Evolutionary conservation across 2,113 vertebrate species (phyloP).

Genomic region (Arvicanthis niloticus): DNA sequence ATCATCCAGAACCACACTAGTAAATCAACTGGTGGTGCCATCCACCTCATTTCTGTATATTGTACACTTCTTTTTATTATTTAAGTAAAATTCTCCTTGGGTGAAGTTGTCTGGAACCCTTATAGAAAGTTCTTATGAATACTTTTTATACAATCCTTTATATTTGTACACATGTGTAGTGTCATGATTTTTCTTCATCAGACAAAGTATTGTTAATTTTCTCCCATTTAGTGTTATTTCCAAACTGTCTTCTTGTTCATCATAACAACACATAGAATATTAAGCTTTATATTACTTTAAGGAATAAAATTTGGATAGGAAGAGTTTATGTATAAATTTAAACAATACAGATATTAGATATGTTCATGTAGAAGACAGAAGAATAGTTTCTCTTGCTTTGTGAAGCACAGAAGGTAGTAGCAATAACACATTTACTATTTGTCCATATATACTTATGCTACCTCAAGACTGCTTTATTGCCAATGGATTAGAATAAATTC

Average conservation of each 20-base stretch:
- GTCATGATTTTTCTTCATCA: neutral
- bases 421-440: constrained; percentile 81
- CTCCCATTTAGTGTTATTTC: neutral
- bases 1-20: neutral
- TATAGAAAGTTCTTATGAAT: neutral
- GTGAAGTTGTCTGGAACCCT: neutral
- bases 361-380: constrained; percentile 74
- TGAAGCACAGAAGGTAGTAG: constrained; percentile 71
- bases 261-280: constrained; percentile 61
- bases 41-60: neutral
- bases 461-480: constrained; percentile 79
- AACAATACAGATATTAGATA: constrained; percentile 78
- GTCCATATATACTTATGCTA: constrained; percentile 80
- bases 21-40: neutral
- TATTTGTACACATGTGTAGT: neutral
- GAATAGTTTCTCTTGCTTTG: constrained; percentile 69
- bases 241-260: neutral
- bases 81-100: constrained; percentile 12
- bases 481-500: constrained; percentile 80
- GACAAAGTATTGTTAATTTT: neutral
- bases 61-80: constrained; percentile 39
- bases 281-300: constrained; percentile 53
- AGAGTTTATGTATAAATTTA: constrained; percentile 76
- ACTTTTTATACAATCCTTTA: neutral
- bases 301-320: constrained; percentile 15